Evolutionary conservation across 2,797 vertebrate genomes (phyloP).

Genomic region (Pseudochirops cupreus): DNA sequence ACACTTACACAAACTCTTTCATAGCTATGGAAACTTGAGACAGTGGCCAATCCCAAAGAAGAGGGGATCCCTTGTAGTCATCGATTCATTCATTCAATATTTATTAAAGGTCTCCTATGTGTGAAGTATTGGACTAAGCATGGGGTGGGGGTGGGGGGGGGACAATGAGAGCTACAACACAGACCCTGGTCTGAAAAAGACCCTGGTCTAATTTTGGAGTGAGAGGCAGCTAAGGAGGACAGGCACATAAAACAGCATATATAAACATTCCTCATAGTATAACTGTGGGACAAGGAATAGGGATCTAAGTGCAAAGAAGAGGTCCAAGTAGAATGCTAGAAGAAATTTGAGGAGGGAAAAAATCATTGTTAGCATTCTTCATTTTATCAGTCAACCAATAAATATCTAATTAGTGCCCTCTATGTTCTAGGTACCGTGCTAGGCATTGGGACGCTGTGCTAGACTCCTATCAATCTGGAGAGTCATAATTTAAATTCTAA

Average conservation of each 20-base stretch:
- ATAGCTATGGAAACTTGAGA: not conserved
- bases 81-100: not conserved
- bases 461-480: not conserved
- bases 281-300: not conserved
- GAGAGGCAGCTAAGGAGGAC: not conserved
- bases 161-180: not conserved
- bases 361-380: not conserved
- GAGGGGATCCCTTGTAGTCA: not conserved
- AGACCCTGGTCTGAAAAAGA: not conserved
- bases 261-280: not conserved
- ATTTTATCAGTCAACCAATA: not conserved
- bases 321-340: not conserved
- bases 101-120: not conserved
- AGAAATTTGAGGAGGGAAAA: not conserved
- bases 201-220: not conserved
- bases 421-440: not conserved
- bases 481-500: not conserved
- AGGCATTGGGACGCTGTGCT: not conserved
- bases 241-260: not conserved
- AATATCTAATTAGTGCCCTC: not conserved
- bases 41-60: not conserved
- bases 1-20: not conserved
- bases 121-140: not conserved
- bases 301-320: not conserved
- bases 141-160: not conserved